Conservation (phyloP, 92 coral and sea anemone species). For the Palythoa grandiflora region DNA sequence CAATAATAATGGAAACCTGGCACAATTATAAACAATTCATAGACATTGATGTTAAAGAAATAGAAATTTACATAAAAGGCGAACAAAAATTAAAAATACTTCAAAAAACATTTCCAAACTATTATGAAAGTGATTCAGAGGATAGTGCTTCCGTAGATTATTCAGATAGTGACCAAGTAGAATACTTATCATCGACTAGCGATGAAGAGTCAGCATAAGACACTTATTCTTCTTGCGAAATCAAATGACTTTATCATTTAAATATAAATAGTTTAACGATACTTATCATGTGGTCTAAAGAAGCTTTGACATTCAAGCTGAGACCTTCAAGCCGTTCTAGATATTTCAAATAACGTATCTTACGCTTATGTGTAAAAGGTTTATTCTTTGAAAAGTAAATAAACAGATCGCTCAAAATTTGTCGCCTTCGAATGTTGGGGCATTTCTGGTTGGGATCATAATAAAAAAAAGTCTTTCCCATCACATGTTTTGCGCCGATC, state of each 20-base stretch:
- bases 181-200: neutral
- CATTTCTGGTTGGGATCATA: neutral
- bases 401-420: neutral
- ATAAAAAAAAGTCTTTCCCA: neutral
- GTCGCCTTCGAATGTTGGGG: neutral
- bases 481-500: neutral
- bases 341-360: neutral
- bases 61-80: too few species aligned
- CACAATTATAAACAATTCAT: too few species aligned
- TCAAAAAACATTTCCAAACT: neutral
- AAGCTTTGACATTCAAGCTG: neutral
- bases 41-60: too few species aligned
- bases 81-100: too few species aligned
- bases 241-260: neutral
- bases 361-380: slow-evolving; percentile 10
- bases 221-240: neutral
- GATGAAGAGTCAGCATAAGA: neutral
- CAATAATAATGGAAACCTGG: too few species aligned
- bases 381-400: neutral
- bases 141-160: too few species aligned
- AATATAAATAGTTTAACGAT: neutral
- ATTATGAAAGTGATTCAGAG: neutral
- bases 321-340: neutral
- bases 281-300: neutral
- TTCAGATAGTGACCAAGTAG: neutral